Conservation (phyloP, 2,888 invertebrate genomes). For the Troides aeacus region DNA sequence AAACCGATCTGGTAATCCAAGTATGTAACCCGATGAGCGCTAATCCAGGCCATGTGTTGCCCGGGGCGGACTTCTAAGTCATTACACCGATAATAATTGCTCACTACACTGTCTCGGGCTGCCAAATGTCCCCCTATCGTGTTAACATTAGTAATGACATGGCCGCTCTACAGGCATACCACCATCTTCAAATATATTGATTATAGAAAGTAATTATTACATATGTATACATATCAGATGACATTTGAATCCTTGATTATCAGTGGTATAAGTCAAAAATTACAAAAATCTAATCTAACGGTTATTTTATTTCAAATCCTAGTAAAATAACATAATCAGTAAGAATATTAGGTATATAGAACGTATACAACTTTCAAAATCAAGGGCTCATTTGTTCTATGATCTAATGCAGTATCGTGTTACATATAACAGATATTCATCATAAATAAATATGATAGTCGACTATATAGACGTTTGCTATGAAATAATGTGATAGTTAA, state of each 20-base stretch:
- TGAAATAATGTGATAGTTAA: not conserved
- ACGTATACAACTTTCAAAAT: too few species aligned
- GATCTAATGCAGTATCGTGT: too few species aligned
- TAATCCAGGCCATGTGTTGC: slow-evolving; percentile 66
- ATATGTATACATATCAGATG: too few species aligned
- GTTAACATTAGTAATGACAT: slow-evolving; percentile 10
- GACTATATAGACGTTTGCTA: too few species aligned
- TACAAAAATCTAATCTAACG: too few species aligned
- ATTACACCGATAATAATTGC: slow-evolving; percentile 72
- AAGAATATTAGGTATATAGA: too few species aligned
- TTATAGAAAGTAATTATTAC: too few species aligned
- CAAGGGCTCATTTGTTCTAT: too few species aligned
- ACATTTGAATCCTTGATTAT: too few species aligned
- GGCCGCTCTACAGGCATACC: not conserved
- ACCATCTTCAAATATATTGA: not conserved
- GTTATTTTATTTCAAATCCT: too few species aligned
- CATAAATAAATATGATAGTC: not conserved
- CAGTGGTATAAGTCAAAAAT: too few species aligned
- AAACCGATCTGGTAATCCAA: slow-evolving; percentile 52
- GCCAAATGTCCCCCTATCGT: slow-evolving; percentile 60
- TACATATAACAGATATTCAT: not conserved
- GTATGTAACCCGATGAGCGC: slow-evolving; percentile 57
- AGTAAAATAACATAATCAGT: too few species aligned
- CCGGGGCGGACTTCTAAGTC: slow-evolving; percentile 70
- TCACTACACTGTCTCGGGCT: slow-evolving; percentile 49